A percentile compares a stretch with the other conserved stretches of the same genome.
These are phyloP conservation scores for Drosophila rellima DNA, from an alignment of 2,888 invertebrate genomes.

Conservation along the genomic window DNA sequence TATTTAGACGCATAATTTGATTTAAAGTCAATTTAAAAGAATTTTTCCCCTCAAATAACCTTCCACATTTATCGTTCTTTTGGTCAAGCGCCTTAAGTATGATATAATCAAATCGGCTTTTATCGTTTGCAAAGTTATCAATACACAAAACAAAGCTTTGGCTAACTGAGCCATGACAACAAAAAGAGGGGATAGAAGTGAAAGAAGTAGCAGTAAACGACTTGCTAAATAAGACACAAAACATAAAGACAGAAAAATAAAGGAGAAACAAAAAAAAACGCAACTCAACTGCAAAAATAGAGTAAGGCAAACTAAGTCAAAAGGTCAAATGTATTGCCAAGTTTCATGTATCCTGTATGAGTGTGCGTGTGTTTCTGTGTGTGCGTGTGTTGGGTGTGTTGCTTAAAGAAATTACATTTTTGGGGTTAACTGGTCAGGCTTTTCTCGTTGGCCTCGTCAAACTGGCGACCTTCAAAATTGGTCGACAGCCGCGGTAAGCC, in stretches of 20 bases:
- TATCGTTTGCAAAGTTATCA: slow-evolving; percentile 9
- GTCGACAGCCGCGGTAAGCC: slow-evolving; percentile 58
- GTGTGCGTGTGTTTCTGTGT: slow-evolving; percentile 21
- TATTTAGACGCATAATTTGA: background rate
- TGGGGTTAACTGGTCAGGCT: slow-evolving; percentile 70
- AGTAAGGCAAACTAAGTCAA: slow-evolving; percentile 68
- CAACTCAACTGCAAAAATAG: slow-evolving; percentile 28
- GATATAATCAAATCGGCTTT: slow-evolving; percentile 25
- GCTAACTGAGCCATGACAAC: slow-evolving; percentile 42
- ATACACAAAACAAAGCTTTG: slow-evolving; percentile 12
- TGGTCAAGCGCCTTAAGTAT: slow-evolving; percentile 22
- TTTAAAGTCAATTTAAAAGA: background rate
- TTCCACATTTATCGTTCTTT: slow-evolving; percentile 5
- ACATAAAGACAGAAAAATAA: slow-evolving; percentile 9
- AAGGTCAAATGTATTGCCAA: slow-evolving; percentile 75
- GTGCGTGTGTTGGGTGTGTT: slow-evolving; percentile 48
- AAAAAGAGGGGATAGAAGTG: background rate
- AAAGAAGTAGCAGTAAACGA: slow-evolving; percentile 10
- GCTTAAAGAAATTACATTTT: slow-evolving; percentile 61
- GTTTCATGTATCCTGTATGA: slow-evolving; percentile 19
- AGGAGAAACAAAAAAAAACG: slow-evolving; percentile 6
- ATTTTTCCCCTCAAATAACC: background rate
- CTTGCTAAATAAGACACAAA: slow-evolving; percentile 38
- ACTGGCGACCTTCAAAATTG: slow-evolving; percentile 73
- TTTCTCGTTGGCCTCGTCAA: slow-evolving; percentile 38